Evolutionary conservation across 2,113 vertebrate genomes (phyloP), one percentile per base, ranked within the genome.

Genomic region (Cyanoramphus novaezelandiae): DNA sequence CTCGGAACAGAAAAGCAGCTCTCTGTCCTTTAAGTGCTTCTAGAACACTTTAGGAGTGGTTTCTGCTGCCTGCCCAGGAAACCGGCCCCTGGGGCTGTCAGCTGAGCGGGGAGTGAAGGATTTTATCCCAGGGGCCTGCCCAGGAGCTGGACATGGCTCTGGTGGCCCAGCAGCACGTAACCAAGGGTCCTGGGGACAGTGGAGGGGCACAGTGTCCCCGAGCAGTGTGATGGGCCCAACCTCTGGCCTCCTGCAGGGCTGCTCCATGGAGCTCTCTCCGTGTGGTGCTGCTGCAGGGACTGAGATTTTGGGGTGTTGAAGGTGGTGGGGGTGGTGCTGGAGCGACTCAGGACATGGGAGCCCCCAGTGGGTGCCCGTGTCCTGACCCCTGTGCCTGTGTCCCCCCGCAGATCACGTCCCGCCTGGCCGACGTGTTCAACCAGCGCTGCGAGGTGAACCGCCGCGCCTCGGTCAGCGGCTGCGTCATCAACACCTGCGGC

Each of bases 401-500:
- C 7, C 79, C 20, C 71, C 39, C 16, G 2, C 95, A 99, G 99
- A 98, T 99, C 95, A 99, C 99, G 0, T 99, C 99, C 4, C 98
- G 98, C 44, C 97, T 99, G 93, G 99, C 99, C 0, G 99, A 99
- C 2, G 99, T 99, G 71, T 99, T 99, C 98, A 99, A 99, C 80
- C 99, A 99, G 93, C 98, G 99, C 46, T 99, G 99, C 20, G 99
- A 99, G 86, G 99, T 99, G 92, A 99, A 99, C 97, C 98, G 99
- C 44, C 99, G 99, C 2, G 99, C 99, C 5, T 99, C 99, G 0
- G 98, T 99, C 11, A 99, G 99, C 10, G 99, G 99, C 94, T 99
- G 99, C 16, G 98, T 99, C 96, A 99, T 99, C 92, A 99, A 99
- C 97, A 99, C 99, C 11, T 99, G 99, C 3, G 99, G 99, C 92